Conservation (phyloP, 92 coral and sea anemone genomes). For the Parazoanthus atlanticus region DNA sequence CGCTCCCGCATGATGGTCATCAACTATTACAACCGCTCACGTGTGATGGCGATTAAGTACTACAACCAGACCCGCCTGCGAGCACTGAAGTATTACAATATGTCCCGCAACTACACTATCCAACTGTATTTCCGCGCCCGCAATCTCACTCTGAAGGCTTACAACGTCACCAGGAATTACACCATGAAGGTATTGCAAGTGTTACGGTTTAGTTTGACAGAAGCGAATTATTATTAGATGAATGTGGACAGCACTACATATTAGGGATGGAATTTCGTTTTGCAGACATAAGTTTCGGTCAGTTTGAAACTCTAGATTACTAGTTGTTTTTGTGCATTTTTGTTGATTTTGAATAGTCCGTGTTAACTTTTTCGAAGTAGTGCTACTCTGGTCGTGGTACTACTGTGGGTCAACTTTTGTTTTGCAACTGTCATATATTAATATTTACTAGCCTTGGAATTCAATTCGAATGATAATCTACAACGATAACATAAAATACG, state of each 20-base stretch:
- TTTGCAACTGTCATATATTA: too few species aligned
- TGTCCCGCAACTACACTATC: constrained; percentile 64
- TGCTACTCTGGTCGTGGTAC: too few species aligned
- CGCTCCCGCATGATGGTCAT: constrained; percentile 65
- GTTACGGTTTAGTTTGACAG: not conserved
- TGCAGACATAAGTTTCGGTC: too few species aligned
- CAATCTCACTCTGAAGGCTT: constrained; percentile 17
- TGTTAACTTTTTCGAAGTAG: too few species aligned
- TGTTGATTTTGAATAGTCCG: too few species aligned
- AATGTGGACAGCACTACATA: not conserved
- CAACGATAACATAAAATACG: too few species aligned
- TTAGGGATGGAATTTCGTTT: too few species aligned
- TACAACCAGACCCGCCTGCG: constrained; percentile 61
- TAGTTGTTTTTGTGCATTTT: too few species aligned
- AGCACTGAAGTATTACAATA: constrained; percentile 59
- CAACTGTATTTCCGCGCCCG: constrained; percentile 54
- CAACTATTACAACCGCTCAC: constrained; percentile 53
- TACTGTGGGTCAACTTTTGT: too few species aligned
- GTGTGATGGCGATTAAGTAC: constrained; percentile 51
- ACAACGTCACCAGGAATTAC: constrained; percentile 31
- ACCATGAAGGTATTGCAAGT: constrained; percentile 22
- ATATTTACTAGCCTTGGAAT: too few species aligned
- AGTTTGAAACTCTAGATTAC: too few species aligned
- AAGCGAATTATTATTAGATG: not conserved
- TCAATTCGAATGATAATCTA: too few species aligned